These are phyloP conservation scores for Leguminivora glycinivorella DNA, from an alignment of 1,140 invertebrate genomes.

Conservation along the genomic window DNA sequence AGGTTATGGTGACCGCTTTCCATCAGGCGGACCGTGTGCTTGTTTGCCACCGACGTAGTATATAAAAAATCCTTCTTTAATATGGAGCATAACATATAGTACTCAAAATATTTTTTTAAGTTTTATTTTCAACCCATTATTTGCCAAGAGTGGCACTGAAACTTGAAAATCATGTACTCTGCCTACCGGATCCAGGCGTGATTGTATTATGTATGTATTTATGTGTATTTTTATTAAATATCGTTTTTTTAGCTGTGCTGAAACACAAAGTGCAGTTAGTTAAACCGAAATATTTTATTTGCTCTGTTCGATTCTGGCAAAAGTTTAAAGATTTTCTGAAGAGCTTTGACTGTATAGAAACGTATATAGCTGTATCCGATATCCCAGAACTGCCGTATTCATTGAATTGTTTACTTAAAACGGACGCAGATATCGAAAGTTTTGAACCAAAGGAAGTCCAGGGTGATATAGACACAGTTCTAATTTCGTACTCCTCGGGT, in stretches of 20 bases:
- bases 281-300: conserved; percentile 57
- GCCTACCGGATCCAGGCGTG: conserved; percentile 47
- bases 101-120: no score
- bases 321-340: conserved; percentile 48
- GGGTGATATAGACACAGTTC: conserved; percentile 58
- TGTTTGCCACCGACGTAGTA: no score
- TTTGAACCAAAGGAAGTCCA: conserved; percentile 52
- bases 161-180: no score
- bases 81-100: no score
- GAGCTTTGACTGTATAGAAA: conserved; percentile 49
- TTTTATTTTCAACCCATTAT: no score
- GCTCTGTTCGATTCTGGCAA: conserved; percentile 50
- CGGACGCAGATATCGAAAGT: conserved; percentile 45
- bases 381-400: conserved; percentile 32
- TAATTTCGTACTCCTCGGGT: conserved; percentile 80
- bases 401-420: conserved; percentile 39
- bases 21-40: no score
- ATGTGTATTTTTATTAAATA: conserved; percentile 56
- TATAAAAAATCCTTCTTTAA: no score
- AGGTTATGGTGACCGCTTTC: no score
- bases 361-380: conserved; percentile 48
- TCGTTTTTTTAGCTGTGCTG: conserved; percentile 64
- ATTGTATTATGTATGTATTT: background rate
- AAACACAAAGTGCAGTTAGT: conserved; percentile 53
- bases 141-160: no score